These are phyloP conservation scores for Acanthosepion esculentum DNA, from an alignment of 2,888 invertebrate species.

Conservation along the genomic window DNA sequence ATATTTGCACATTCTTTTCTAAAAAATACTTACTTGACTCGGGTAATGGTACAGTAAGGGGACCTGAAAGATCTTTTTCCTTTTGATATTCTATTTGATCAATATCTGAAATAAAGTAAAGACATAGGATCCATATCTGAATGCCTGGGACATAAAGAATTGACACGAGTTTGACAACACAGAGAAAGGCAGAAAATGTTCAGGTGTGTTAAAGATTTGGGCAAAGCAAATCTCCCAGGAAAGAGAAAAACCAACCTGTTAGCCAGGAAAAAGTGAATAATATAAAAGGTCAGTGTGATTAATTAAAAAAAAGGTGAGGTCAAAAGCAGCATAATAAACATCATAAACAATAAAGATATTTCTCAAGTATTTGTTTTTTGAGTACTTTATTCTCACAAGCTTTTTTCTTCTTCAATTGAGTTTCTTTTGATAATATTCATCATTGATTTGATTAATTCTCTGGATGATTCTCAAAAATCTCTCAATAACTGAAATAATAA, in stretches of 20 bases:
- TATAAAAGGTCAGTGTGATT: neutral
- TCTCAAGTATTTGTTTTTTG: neutral
- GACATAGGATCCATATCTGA: neutral
- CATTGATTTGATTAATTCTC: neutral
- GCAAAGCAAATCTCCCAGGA: neutral
- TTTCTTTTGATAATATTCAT: neutral
- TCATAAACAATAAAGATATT: neutral
- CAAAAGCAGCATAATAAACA: neutral
- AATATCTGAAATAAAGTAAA: conserved; percentile 38
- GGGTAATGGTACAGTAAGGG: conserved; percentile 7
- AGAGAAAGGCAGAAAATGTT: neutral
- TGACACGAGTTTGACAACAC: neutral
- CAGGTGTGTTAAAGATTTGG: neutral
- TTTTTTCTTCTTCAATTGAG: neutral
- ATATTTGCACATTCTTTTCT: neutral
- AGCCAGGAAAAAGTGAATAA: neutral
- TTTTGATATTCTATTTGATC: conserved; percentile 35
- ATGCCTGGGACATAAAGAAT: neutral
- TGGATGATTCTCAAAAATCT: too few relatives aligned
- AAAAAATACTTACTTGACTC: neutral
- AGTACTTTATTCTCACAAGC: neutral
- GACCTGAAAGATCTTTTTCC: neutral
- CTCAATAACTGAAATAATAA: too few relatives aligned
- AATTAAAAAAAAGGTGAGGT: neutral
- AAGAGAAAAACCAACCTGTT: neutral